These are phyloP conservation scores for Isoperla grammatica DNA, from an alignment of 2,888 invertebrate species.

Conservation along the genomic window DNA sequence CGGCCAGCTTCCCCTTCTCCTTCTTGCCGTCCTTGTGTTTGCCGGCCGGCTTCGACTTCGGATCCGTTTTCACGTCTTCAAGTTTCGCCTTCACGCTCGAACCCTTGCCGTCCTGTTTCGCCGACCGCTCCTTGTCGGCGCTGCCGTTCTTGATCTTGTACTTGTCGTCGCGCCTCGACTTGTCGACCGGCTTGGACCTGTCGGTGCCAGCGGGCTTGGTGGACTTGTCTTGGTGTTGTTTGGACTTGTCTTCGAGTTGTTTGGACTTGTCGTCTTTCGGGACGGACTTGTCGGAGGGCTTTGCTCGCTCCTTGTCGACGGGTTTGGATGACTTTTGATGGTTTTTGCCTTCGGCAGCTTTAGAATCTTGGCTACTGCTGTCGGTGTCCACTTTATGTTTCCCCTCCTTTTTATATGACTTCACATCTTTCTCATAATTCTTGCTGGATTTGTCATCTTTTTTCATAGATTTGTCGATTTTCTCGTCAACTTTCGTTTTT, in stretches of 20 bases:
- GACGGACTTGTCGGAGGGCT: neutral
- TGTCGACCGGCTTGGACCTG: slow-evolving; percentile 39
- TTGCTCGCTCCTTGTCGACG: slow-evolving; percentile 39
- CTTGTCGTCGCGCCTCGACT: slow-evolving; percentile 33
- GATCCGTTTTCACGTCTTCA: neutral
- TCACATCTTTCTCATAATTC: slow-evolving; percentile 23
- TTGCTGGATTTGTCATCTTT: slow-evolving; percentile 27
- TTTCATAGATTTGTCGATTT: slow-evolving; percentile 27
- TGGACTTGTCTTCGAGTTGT: neutral
- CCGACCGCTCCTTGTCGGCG: slow-evolving; percentile 26
- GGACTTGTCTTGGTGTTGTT: neutral
- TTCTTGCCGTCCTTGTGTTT: slow-evolving; percentile 30
- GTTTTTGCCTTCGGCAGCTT: neutral
- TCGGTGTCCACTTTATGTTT: slow-evolving; percentile 11
- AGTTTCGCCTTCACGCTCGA: slow-evolving; percentile 34
- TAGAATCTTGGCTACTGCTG: slow-evolving; percentile 1
- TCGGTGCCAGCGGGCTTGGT: no score
- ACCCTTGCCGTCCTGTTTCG: slow-evolving; percentile 23
- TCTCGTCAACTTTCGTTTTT: slow-evolving; percentile 17
- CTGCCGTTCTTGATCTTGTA: slow-evolving; percentile 41
- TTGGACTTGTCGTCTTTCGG: slow-evolving; percentile 1
- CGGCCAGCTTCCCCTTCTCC: slow-evolving; percentile 46
- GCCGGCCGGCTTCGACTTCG: neutral
- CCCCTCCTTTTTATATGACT: slow-evolving; percentile 12
- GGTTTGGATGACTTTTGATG: slow-evolving; percentile 14